Conservation (phyloP, 2,797 vertebrate species). For the Prunella strophiata region DNA sequence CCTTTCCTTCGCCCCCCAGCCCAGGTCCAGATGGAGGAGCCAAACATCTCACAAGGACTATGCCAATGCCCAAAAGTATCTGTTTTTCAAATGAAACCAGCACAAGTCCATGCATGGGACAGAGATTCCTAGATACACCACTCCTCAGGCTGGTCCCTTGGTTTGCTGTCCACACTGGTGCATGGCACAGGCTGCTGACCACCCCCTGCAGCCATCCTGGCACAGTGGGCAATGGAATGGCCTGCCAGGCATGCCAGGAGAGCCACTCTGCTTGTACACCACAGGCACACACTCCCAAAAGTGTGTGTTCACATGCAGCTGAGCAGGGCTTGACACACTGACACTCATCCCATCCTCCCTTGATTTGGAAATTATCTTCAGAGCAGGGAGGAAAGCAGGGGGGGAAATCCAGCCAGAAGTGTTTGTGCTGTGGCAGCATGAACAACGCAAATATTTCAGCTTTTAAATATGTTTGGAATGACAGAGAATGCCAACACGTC, state of each 20-base stretch:
- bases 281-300: rapidly evolving
- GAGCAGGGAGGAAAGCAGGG: neutral
- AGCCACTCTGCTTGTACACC: neutral
- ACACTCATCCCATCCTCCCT: neutral
- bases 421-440: constrained; percentile 15
- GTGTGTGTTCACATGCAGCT: rapidly evolving
- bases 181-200: neutral
- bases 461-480: constrained; percentile 62
- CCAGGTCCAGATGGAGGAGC: neutral
- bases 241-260: neutral
- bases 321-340: neutral
- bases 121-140: neutral
- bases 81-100: neutral
- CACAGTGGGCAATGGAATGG: rapidly evolving
- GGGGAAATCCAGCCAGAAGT: constrained; percentile 12
- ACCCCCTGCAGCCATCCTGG: neutral
- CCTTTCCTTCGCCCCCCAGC: neutral
- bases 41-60: neutral
- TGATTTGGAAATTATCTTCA: neutral
- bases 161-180: neutral
- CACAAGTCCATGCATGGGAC: rapidly evolving
- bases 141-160: neutral
- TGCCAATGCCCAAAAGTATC: rapidly evolving
- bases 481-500: constrained; percentile 47
- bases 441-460: constrained; percentile 66